These are phyloP conservation scores for Dryocosmus kuriphilus DNA, from an alignment of 2,888 invertebrate genomes.

Conservation along the genomic window DNA sequence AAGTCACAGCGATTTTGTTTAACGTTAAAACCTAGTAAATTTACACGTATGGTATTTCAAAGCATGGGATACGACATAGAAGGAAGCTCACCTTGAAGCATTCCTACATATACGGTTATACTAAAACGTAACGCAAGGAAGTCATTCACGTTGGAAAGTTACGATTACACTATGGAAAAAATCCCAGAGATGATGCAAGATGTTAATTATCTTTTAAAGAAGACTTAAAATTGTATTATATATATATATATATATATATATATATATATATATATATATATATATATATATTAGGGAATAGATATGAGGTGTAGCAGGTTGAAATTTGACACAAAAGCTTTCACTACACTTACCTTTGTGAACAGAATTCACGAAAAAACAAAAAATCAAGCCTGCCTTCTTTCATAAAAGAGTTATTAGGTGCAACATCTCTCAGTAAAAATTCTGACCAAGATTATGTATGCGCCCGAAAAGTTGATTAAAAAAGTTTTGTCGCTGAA, in stretches of 20 bases:
- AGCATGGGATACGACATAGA: slow-evolving; percentile 15
- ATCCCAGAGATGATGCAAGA: slow-evolving; percentile 7
- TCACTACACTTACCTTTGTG: too few species aligned
- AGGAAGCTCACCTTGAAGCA: slow-evolving; percentile 37
- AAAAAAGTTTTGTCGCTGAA: not conserved
- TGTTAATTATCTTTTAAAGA: not conserved
- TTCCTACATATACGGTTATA: slow-evolving; percentile 30
- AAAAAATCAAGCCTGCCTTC: too few species aligned
- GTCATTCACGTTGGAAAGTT: slow-evolving; percentile 31
- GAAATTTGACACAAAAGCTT: too few species aligned
- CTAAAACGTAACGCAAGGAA: slow-evolving; percentile 15
- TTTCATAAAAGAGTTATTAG: too few species aligned
- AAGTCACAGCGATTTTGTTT: slow-evolving; percentile 23
- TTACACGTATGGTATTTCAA: slow-evolving; percentile 19
- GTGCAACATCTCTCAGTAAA: too few species aligned
- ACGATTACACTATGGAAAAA: slow-evolving; percentile 4
- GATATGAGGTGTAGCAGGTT: too few species aligned
- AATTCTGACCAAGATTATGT: not conserved
- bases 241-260: too few species aligned
- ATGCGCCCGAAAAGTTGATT: not conserved
- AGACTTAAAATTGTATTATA: not conserved
- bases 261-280: too few species aligned
- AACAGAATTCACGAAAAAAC: too few species aligned
- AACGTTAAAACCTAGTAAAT: slow-evolving; percentile 5
- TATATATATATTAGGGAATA: too few species aligned